Evolutionary conservation across 1,140 invertebrate genomes (phyloP).

Genomic region (Brachionus rubens): DNA sequence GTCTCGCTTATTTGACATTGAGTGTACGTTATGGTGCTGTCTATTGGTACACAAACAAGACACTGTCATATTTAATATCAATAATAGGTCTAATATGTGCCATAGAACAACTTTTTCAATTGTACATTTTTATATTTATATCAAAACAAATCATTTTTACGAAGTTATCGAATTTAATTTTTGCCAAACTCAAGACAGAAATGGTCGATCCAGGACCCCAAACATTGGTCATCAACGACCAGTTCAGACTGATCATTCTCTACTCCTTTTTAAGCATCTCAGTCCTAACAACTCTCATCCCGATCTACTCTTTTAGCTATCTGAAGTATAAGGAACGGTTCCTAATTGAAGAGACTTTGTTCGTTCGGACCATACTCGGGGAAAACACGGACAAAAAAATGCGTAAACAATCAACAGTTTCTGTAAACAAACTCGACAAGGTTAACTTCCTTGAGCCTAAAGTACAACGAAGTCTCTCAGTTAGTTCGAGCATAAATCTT

Average conservation of each 20-base stretch:
- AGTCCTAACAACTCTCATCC: neutral
- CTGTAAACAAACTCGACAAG: neutral
- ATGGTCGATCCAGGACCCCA: neutral
- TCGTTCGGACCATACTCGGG: neutral
- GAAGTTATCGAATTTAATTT: neutral
- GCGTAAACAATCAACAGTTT: neutral
- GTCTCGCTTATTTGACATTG: neutral
- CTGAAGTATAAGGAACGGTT: conserved; percentile 25
- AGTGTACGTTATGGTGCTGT: conserved; percentile 9
- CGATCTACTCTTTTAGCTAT: conserved; percentile 27
- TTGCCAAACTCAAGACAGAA: neutral
- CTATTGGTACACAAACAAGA: conserved; percentile 34
- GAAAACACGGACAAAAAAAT: neutral
- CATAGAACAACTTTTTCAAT: conserved; percentile 19
- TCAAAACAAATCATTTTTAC: neutral
- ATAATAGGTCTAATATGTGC: neutral
- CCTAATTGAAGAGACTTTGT: conserved; percentile 10
- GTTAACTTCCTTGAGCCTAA: neutral
- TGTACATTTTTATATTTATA: conserved; percentile 28
- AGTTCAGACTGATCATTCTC: neutral
- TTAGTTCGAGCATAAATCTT: neutral
- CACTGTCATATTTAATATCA: conserved; percentile 3
- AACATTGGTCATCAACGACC: neutral
- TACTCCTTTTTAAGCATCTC: conserved; percentile 18
- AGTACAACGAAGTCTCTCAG: neutral